Base-by-base conservation (phyloP, 2,888 invertebrate species). In the Drosophila imparisetae region DNA sequence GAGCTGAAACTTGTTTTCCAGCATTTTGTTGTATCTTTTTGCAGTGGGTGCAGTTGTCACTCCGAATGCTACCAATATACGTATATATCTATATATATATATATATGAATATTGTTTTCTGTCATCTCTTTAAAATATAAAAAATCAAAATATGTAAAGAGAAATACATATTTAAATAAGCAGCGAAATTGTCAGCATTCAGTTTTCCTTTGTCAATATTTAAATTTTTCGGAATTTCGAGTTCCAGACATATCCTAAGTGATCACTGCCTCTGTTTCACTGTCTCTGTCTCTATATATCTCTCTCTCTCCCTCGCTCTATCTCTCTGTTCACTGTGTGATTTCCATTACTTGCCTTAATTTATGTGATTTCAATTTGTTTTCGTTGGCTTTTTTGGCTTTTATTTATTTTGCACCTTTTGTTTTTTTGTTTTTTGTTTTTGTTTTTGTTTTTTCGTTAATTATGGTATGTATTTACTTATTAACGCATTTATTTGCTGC, bases 1-100 rank as follows among this genome's bases (percentile, higher is more conserved):
- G 67, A 82, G 69, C 60, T 69, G 62, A 81, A 81, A 81, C 80
- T 81, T 81, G 80, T 81, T 81, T 82, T 68, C 70, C 72, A 81
- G 54, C 75, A 80, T 75, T 80, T 80, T 68, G 67, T 66, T 68
- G 11, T 57, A 8, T 64, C 52, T 64, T 81, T 80, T 74, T 75
- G 75, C 73, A 66, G 81, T 81, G 81, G 81, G 81, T 81, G 81
- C 81, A 77, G 77, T 83, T 74, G 80, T 59, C 71, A 67, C 34
- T 63, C 30, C 24, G 60, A 58, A 50, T 52, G 58, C 40, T 57
- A 58, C 27, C 62, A 24, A 52, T 60, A 65, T 52, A 38, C 7
- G 0, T 45, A 13, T 4, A 7, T 8, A n/a, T 40, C n/a, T n/a
- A 2, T n/a, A n/a, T n/a, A 11, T 40, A 40, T 11, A 11, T 42